Evolutionary conservation across 1,140 invertebrate genomes (phyloP), one percentile per base, ranked within the genome.

Genomic region (Drosophila micromelanica): DNA sequence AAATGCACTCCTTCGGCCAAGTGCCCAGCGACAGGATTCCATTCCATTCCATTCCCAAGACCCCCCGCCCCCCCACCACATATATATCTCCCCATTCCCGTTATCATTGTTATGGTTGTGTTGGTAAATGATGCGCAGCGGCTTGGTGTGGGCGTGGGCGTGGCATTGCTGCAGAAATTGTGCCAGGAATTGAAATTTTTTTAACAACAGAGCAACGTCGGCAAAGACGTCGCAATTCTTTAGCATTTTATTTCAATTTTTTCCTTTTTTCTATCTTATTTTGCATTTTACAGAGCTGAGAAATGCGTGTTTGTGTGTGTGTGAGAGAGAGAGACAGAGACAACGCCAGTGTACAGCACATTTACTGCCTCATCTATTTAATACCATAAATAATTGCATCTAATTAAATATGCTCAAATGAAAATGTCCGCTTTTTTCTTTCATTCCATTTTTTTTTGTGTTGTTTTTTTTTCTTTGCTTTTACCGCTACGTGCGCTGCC

Each of bases 351-450:
- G 78, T 76, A 86, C 82, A 86, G 80, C 82, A 87, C 90, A 91
- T 91, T 91, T 91, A 91, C 90, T 91, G 90, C 90, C 90, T 91
- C 90, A 91, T 91, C 90, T 91, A 91, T 91, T 91, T 91, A 91
- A 91, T 91, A 91, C 90, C 90, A 91, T 91, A 91, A 91, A 91
- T 91, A 91, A 91, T 91, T 91, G 90, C 90, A 91, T 91, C 90
- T 91, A 91, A 91, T 91, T 91, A 91, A 91, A 91, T 91, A 91
- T 91, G 90, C 90, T 91, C 90, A 91, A 91, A 91, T 91, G 90
- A 91, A 91, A 91, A 91, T 91, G 90, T 91, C 90, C 90, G 75
- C 75, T 78, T 81, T 82, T 80, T 80, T 87, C 78, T 68, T 68
- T 63, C 56, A 38, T 61, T 38, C 54, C 56, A 38, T n/a, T 42